Conservation (phyloP, 1,140 invertebrate genomes). For the Pachypeltis micranthus region DNA sequence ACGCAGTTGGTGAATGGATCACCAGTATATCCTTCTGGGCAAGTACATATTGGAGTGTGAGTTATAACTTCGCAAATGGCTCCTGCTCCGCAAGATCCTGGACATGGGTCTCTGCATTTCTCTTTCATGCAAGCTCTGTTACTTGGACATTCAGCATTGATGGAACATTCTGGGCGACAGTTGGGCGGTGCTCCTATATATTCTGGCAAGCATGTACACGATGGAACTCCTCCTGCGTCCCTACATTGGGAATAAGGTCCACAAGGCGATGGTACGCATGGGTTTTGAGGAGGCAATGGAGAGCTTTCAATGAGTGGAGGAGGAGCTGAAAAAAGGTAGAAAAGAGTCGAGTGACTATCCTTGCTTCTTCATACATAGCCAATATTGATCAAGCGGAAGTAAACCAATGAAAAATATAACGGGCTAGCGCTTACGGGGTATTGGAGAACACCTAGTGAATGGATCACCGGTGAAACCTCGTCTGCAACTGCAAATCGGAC, state of each 20-base stretch:
- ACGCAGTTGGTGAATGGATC: slow-evolving; percentile 41
- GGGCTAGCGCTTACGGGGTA: slow-evolving; percentile 37
- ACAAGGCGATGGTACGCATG: slow-evolving; percentile 40
- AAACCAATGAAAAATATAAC: no score
- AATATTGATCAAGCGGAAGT: no score
- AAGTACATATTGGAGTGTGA: slow-evolving; percentile 45
- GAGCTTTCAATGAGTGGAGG: slow-evolving; percentile 22
- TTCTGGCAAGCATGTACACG: slow-evolving; percentile 45
- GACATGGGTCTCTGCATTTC: slow-evolving; percentile 57
- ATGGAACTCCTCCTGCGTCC: slow-evolving; percentile 41
- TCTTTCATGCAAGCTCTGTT: slow-evolving; percentile 48
- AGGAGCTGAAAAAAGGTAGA: slow-evolving; percentile 34
- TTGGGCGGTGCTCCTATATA: slow-evolving; percentile 56
- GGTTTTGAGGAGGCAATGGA: slow-evolving; percentile 28
- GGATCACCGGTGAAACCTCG: slow-evolving; percentile 43
- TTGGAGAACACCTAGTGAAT: slow-evolving; percentile 39
- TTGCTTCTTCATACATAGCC: no score
- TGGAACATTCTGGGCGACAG: slow-evolving; percentile 54
- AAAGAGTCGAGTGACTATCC: slow-evolving; percentile 39
- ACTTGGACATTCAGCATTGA: slow-evolving; percentile 50
- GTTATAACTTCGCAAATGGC: slow-evolving; percentile 41
- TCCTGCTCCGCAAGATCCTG: slow-evolving; percentile 49
- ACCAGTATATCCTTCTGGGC: slow-evolving; percentile 41
- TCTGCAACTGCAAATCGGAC: slow-evolving; percentile 43
- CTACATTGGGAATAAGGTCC: slow-evolving; percentile 41